phyloP scores from a whole-genome alignment of 2,113 vertebrate genomes.

The Lycocorax pyrrhopterus region DNA sequence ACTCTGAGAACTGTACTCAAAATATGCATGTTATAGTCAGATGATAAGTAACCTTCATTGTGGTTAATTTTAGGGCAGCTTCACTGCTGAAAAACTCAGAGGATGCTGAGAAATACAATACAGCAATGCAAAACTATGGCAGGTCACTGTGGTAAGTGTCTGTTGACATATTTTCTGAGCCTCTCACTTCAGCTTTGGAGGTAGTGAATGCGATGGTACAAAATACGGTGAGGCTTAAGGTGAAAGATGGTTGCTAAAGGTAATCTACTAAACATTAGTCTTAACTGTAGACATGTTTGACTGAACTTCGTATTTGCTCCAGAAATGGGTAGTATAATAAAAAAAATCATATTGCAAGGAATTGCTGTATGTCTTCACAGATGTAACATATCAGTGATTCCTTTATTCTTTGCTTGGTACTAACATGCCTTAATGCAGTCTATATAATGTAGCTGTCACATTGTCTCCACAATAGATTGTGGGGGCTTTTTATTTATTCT shows the following conservation, averaged over 20 bases:
- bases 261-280: not conserved
- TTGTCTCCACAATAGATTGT: not conserved
- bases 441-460: not conserved
- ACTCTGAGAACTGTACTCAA: not conserved
- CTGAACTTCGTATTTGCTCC: not conserved
- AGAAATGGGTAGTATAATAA: not conserved
- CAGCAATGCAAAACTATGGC: constrained; percentile 82
- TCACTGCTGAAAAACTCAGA: constrained; percentile 74
- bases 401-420: not conserved
- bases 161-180: not conserved
- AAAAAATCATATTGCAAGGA: not conserved
- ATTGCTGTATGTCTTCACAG: not conserved
- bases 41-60: not conserved
- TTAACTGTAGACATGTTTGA: not conserved
- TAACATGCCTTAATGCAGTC: not conserved
- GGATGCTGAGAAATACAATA: constrained; percentile 73
- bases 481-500: not conserved
- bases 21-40: not conserved
- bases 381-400: not conserved
- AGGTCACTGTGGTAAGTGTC: constrained; percentile 85
- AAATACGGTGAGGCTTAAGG: not conserved
- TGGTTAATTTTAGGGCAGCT: constrained; percentile 76
- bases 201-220: not conserved
- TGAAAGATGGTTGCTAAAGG: not conserved
- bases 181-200: not conserved